Base-by-base conservation (phyloP, 2,888 invertebrate species). In the Asteroscopus sphinx region DNA sequence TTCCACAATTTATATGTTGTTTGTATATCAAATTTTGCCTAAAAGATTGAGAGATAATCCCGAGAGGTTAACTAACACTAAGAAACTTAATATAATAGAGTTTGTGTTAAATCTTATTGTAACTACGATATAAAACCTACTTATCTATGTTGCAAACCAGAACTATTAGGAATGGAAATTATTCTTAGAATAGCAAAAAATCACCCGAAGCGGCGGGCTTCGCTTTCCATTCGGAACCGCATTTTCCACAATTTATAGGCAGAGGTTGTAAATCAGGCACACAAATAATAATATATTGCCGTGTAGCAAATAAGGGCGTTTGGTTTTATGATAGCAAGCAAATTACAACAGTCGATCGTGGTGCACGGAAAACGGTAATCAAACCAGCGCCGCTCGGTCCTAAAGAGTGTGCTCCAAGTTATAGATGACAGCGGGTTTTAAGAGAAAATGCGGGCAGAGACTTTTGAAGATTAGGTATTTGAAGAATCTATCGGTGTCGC, bases 291-390 rank as follows among this genome's bases (percentile, higher is more conserved):
- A 75, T 76, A 77, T 77, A 72, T 60, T 72, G 67, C 66, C 75
- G 74, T 77, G 77, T 71, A 62, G 72, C 73, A 82, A 84, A 85
- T 82, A 85, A 82, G 79, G 77, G 77, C 73, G 79, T 78, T 78
- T 64, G 76, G 78, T 70, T 80, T 86, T 85, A 87, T 86, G 85
- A 87, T 83, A 83, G 81, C 81, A 80, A 83, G 85, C 71, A 88
- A 88, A 90, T 90, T 89, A 89, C 82, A 81, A 80, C 61, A 77
- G 80, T 76, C 83, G 81, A 87, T 86, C 82, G 83, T 66, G 76
- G 81, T 78, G 83, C 89, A 89, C 89, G 90, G 87, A 86, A 90
- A 85, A 82, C 77, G 75, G 89, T 86, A 86, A 90, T 88, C 89
- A 89, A 84, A 89, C 70, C 79, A 71, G 73, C 76, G 73, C 71